Base-by-base conservation (phyloP, 2,797 vertebrate genomes). In the Acridotheres tristis region DNA sequence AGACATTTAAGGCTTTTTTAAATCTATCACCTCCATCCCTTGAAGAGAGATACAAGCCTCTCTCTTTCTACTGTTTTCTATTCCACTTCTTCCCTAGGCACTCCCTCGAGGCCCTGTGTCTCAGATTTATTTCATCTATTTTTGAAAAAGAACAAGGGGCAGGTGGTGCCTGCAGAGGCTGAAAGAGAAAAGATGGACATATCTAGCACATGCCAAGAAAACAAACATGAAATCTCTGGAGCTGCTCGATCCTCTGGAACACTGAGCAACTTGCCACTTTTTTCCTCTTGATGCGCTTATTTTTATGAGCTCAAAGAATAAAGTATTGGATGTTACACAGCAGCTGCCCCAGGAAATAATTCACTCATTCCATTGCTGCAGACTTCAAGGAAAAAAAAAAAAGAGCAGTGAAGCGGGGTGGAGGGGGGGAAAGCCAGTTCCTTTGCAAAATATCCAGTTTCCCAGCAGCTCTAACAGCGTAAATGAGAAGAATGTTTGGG, bases 301-400 rank as follows among this genome's bases (percentile, higher is more conserved):
- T 96, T 96, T 95, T 90, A 82, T 89, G 94, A 97, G 80, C 94
- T 95, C 94, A 77, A 93, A 96, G 93, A 93, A 94, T 96, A 95
- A 90, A 95, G 71, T 79, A 88, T 55, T 96, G 82, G 84, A 95
- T 96, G 90, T 93, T 94, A 95, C 91, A 88, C 69, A 96, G 96
- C 91, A 95, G 95, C 94, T 97, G 97, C 91, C 96, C 90, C 88
- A 66, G 95, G 95, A 97, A 97, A 97, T 95, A 97, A 95, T 92
- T 93, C 59, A 27, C 81, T 95, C 62, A 42, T 95, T 97, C 96
- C 83, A 81, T 43, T 69, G 73, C 88, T 78, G 72, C 51, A 74
- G 95, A 96, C 95, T 96, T 96, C 88, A 95, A 97, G 93, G 80
- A 55, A 95, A 95, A 95, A 95, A 95, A 95, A 94, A 94, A 67